Percentiles rank a stretch among this genome's conserved stretches.
These are phyloP conservation scores for Aplocera efformata DNA, from an alignment of 2,888 invertebrate genomes.

Conservation along the genomic window DNA sequence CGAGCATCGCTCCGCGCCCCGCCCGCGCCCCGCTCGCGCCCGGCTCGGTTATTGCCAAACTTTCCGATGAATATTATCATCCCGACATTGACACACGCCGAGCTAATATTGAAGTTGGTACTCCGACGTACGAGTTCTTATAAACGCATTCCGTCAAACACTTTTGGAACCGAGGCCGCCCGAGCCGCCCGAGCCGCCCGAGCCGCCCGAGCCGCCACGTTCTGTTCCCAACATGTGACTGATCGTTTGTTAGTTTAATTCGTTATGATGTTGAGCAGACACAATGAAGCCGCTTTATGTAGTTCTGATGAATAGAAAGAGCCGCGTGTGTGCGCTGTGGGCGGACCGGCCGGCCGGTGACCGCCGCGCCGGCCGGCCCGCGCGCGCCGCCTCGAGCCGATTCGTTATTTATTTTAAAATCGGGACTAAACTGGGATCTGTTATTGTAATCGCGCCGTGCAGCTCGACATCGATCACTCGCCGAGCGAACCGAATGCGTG, in stretches of 20 bases:
- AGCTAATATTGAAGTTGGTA: conserved; percentile 26
- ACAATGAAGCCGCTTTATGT: too few relatives aligned
- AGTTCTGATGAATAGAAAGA: too few relatives aligned
- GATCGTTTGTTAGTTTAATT: too few relatives aligned
- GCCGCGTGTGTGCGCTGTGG: too few relatives aligned
- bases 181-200: too few relatives aligned
- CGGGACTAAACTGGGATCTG: conserved; percentile 17
- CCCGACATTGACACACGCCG: conserved; percentile 43
- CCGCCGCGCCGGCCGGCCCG: neutral
- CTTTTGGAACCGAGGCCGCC: neutral
- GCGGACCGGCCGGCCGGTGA: too few relatives aligned
- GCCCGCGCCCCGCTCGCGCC: conserved; percentile 4
- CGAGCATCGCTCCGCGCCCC: neutral
- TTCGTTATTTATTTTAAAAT: conserved; percentile 26
- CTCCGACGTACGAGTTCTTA: conserved; percentile 4
- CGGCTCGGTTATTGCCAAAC: conserved; percentile 46
- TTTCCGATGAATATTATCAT: conserved; percentile 45
- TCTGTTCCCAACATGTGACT: too few relatives aligned
- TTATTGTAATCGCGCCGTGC: conserved; percentile 12
- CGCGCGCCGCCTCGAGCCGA: conserved; percentile 12
- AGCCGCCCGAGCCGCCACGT: conserved; percentile 13
- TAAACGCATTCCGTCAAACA: conserved; percentile 13
- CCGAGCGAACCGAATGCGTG: conserved; percentile 3
- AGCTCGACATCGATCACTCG: conserved; percentile 16
- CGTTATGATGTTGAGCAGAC: too few relatives aligned